These are phyloP conservation scores for Paratilapia polleni DNA, from an alignment of 2,113 vertebrate genomes.

Conservation along the genomic window DNA sequence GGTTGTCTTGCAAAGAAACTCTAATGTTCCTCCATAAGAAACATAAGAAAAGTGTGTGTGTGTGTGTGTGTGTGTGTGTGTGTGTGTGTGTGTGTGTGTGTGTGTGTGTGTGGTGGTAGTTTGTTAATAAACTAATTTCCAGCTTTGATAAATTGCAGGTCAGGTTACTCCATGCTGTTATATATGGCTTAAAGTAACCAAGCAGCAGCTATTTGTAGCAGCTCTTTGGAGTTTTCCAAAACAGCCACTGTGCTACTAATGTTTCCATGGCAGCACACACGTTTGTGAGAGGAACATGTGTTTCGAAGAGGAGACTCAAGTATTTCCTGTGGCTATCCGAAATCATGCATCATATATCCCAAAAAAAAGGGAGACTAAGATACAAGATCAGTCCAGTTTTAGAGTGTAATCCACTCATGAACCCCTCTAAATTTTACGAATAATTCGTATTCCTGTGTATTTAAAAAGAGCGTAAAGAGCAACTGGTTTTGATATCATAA, in stretches of 20 bases:
- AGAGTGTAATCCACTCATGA: neutral
- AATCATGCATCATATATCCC: constrained; percentile 3
- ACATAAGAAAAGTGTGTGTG: too few relatives aligned
- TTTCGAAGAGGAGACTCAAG: neutral
- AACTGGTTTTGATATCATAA: neutral
- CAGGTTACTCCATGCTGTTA: constrained; percentile 47
- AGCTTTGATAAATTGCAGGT: constrained; percentile 44
- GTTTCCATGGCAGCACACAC: constrained; percentile 61
- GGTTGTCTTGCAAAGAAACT: neutral
- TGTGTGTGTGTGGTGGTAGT: constrained; percentile 32
- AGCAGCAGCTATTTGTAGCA: constrained; percentile 43
- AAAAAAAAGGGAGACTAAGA: neutral
- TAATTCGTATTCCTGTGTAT: neutral
- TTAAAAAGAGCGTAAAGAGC: neutral
- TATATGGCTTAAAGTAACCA: constrained; percentile 53
- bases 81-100: constrained; percentile 54
- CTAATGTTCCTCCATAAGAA: neutral
- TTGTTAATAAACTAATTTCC: constrained; percentile 33
- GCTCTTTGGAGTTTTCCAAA: constrained; percentile 61
- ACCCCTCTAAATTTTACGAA: neutral
- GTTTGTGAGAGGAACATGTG: constrained; percentile 12
- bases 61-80: too few relatives aligned
- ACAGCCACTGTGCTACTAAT: constrained; percentile 24
- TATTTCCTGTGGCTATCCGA: constrained; percentile 13
- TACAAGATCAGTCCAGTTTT: neutral